Evolutionary conservation across 2,888 invertebrate species (phyloP).

Genomic region (Protonemura montana): DNA sequence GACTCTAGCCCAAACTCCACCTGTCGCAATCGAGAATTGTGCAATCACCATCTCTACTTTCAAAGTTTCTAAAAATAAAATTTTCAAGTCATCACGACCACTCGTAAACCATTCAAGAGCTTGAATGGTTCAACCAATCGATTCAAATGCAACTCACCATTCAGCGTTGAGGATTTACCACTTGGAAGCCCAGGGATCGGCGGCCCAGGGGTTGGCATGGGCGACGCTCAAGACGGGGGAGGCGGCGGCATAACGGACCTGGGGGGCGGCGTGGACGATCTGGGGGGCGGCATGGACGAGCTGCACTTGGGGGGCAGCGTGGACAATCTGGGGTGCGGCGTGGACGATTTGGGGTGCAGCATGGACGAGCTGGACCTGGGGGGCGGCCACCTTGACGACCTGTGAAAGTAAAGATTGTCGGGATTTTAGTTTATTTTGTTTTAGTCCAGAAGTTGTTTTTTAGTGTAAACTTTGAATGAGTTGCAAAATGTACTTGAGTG

Average conservation of each 20-base stretch:
- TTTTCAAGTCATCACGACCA: too few species aligned
- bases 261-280: slow-evolving; percentile 5
- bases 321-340: slow-evolving; percentile 16
- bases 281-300: neutral
- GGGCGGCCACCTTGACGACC: slow-evolving; percentile 29
- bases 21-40: too few species aligned
- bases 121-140: too few species aligned
- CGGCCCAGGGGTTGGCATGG: slow-evolving; percentile 17
- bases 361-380: slow-evolving; percentile 12
- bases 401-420: neutral
- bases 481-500: too few species aligned
- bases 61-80: too few species aligned
- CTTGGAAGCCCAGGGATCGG: slow-evolving; percentile 2
- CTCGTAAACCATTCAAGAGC: too few species aligned
- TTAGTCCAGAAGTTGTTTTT: too few species aligned
- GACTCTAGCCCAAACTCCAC: too few species aligned
- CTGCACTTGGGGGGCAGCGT: slow-evolving; percentile 29
- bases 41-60: too few species aligned
- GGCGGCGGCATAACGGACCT: slow-evolving; percentile 10
- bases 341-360: slow-evolving; percentile 24
- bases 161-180: neutral
- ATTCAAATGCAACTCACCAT: neutral
- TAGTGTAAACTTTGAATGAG: too few species aligned
- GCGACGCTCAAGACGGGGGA: neutral
- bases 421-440: neutral